Conservation (phyloP, 2,888 invertebrate species). For the Noctua janthina region DNA sequence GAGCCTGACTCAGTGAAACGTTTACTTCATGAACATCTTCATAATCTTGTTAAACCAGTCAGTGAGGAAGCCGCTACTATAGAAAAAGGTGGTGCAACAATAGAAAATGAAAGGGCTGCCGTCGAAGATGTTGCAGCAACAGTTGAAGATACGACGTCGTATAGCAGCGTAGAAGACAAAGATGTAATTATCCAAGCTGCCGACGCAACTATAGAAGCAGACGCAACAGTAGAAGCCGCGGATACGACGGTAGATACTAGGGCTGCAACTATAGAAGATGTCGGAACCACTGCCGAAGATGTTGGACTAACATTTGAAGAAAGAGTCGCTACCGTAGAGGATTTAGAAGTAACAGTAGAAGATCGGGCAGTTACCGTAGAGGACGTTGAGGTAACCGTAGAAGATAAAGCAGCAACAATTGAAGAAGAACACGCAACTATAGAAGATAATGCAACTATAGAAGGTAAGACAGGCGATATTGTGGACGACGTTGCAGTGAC, state of each 20-base stretch:
- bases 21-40: background rate
- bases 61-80: background rate
- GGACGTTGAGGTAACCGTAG: background rate
- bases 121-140: background rate
- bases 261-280: background rate
- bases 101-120: background rate
- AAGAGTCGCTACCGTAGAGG: slow-evolving; percentile 2
- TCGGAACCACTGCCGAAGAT: slow-evolving; percentile 8
- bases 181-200: background rate
- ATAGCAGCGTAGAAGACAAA: background rate
- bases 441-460: background rate
- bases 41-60: background rate
- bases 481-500: slow-evolving; percentile 9
- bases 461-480: background rate
- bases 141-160: slow-evolving; percentile 4
- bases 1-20: background rate
- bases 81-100: slow-evolving; percentile 7
- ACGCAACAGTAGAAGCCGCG: slow-evolving; percentile 6
- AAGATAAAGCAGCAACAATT: background rate
- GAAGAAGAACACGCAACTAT: background rate
- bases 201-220: background rate
- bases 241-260: slow-evolving; percentile 8
- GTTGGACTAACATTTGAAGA: background rate
- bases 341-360: slow-evolving; percentile 9
- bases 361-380: slow-evolving; percentile 5